Evolutionary conservation across 2,888 invertebrate genomes (phyloP).

Genomic region (Petrophora chlorosata): DNA sequence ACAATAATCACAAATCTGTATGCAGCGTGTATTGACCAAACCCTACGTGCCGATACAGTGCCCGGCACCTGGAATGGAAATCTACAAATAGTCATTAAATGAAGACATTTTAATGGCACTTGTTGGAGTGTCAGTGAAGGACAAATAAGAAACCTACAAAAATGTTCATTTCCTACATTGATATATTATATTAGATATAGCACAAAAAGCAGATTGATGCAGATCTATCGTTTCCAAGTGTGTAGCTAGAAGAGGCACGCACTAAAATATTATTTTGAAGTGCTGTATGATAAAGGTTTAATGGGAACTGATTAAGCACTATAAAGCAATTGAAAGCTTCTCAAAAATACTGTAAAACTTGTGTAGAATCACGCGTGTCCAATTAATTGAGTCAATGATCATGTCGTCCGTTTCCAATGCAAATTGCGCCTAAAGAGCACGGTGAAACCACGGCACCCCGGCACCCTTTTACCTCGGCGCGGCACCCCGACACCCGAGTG

Average conservation of each 20-base stretch:
- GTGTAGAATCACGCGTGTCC: conserved; percentile 20
- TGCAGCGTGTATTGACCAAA: conserved; percentile 7
- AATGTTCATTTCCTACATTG: too few relatives aligned
- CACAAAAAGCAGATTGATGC: too few relatives aligned
- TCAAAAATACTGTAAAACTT: conserved; percentile 4
- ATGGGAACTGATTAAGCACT: not conserved
- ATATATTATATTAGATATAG: too few relatives aligned
- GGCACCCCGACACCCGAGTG: too few relatives aligned
- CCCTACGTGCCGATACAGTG: conserved; percentile 17
- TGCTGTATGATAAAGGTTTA: too few relatives aligned
- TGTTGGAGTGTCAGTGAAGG: not conserved
- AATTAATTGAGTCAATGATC: conserved; percentile 22
- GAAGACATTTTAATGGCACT: conserved; percentile 10
- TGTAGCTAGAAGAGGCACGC: too few relatives aligned
- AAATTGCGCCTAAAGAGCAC: conserved; percentile 19
- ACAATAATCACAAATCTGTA: conserved; percentile 19
- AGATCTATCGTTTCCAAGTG: too few relatives aligned
- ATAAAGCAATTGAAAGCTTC: not conserved
- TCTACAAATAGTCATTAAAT: conserved; percentile 2
- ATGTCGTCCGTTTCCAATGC: conserved; percentile 26
- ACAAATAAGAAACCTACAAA: not conserved
- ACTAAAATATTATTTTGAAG: too few relatives aligned
- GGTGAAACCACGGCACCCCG: too few relatives aligned
- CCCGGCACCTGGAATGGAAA: not conserved
- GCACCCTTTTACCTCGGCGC: too few relatives aligned